phyloP scores from a whole-genome alignment of 1,140 invertebrate species.

The Drosophila gunungcola region DNA sequence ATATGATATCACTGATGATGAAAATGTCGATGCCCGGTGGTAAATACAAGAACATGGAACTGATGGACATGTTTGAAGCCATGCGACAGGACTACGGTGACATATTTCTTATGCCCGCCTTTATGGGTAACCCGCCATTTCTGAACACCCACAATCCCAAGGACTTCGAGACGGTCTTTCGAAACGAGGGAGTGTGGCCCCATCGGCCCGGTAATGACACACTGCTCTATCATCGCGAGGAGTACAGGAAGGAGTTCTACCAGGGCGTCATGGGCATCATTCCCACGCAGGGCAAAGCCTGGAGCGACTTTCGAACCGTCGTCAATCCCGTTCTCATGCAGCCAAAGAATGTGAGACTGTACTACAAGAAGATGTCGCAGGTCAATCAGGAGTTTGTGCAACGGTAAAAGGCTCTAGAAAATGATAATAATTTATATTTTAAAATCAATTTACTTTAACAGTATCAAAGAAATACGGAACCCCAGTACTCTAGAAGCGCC shows the following conservation, averaged over 20 bases:
- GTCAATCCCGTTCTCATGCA: slow-evolving; percentile 86
- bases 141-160: slow-evolving; percentile 62
- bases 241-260: slow-evolving; percentile 60
- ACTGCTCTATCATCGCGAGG: slow-evolving; percentile 61
- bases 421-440: slow-evolving; percentile 42
- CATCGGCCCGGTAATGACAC: slow-evolving; percentile 58
- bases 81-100: slow-evolving; percentile 57
- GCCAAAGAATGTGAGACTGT: slow-evolving; percentile 85
- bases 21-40: slow-evolving; percentile 69
- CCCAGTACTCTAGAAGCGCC: slow-evolving; percentile 86
- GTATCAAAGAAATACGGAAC: slow-evolving; percentile 86
- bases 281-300: slow-evolving; percentile 58
- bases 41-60: slow-evolving; percentile 60
- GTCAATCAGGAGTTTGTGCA: slow-evolving; percentile 83
- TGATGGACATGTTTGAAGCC: slow-evolving; percentile 27
- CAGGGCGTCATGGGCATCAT: slow-evolving; percentile 63
- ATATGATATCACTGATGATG: slow-evolving; percentile 19
- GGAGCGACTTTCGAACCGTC: slow-evolving; percentile 66
- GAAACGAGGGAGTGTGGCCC: slow-evolving; percentile 77
- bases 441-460: slow-evolving; percentile 19
- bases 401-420: slow-evolving; percentile 47
- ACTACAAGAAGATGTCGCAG: slow-evolving; percentile 82
- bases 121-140: slow-evolving; percentile 53
- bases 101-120: slow-evolving; percentile 50
- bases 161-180: slow-evolving; percentile 71